A percentile compares a stretch with the other conserved stretches of the same genome.
phyloP scores from a whole-genome alignment of 2,113 vertebrate species.

The Mandrillus leucophaeus region DNA sequence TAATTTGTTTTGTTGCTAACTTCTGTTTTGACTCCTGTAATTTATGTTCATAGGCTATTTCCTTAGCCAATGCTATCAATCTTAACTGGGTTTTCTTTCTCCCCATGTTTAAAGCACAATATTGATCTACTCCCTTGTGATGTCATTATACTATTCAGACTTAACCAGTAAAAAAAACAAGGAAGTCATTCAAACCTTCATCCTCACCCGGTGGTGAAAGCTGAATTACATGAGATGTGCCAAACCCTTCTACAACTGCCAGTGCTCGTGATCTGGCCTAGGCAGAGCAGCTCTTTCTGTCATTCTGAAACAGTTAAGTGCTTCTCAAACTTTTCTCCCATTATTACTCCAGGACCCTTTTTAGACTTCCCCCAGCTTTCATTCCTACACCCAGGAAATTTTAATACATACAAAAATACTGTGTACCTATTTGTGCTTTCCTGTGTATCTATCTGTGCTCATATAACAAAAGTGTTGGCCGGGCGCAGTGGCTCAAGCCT shows the following conservation, averaged over 20 bases:
- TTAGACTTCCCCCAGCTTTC: background rate
- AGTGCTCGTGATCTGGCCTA: background rate
- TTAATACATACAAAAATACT: background rate
- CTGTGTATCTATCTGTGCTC: background rate
- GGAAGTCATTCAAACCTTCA: background rate
- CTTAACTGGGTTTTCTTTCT: background rate
- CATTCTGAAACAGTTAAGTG: background rate
- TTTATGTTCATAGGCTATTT: background rate
- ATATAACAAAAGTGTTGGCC: background rate
- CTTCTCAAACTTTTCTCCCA: background rate
- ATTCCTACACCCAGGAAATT: background rate
- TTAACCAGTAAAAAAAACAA: background rate
- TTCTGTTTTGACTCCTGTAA: background rate
- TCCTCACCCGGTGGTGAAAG: background rate
- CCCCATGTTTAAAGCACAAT: background rate
- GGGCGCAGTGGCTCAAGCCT: too few species aligned
- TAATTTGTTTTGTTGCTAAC: background rate
- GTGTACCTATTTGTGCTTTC: background rate
- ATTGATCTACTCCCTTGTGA: background rate
- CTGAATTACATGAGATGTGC: background rate
- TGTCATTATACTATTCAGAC: background rate
- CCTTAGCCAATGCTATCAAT: background rate
- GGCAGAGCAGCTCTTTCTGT: background rate
- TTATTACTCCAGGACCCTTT: background rate
- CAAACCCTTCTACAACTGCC: background rate